Base-by-base conservation (phyloP, 2,797 vertebrate genomes). In the Phalanger gymnotis region DNA sequence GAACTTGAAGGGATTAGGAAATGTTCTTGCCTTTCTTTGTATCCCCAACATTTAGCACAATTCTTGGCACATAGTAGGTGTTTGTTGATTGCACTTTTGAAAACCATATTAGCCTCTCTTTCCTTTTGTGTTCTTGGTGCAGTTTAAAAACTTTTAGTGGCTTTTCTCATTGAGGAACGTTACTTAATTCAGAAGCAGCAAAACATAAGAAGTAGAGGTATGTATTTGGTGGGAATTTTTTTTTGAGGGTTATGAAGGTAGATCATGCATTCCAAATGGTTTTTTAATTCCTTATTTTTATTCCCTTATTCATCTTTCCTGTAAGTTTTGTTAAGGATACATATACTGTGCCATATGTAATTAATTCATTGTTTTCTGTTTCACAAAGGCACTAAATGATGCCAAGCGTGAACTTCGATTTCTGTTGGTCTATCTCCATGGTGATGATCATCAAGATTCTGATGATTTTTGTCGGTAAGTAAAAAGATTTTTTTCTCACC, bases 401-500 rank as follows among this genome's bases (percentile, higher is more conserved):
- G 99, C 99, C 98, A 99, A 99, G 98, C 99, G 99, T 96, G 99
- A 99, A 98, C 99, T 99, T 94, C 99, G 99, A 96, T 99, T 99
- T 98, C 98, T 99, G 98, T 98, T 99, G 98, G 99, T 99, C 97
- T 99, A 99, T 97, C 99, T 99, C 98, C 99, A 99, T 53, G 99
- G 99, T 28, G 99, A 99, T 47, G 99, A 99, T 98, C 99, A 99
- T 98, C 99, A 99, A 98, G 99, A 99, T 98, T 99, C 99, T 5
- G 99, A 99, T 53, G 99, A 99, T 98, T 99, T 99, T 98, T 99
- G 99, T 99, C 99, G 99, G 99, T 99, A 98, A 58, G 97, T 98
- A 92, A 91, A 90, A 95, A 47, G 53, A 13, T 52, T 13, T 9
- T 30, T 91, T 94, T 90, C 51, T 52, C 54, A 9, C 56, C 22